Evolutionary conservation across 2,113 vertebrate species (phyloP), one percentile per base, ranked within the genome.

Genomic region (Abramis brama): DNA sequence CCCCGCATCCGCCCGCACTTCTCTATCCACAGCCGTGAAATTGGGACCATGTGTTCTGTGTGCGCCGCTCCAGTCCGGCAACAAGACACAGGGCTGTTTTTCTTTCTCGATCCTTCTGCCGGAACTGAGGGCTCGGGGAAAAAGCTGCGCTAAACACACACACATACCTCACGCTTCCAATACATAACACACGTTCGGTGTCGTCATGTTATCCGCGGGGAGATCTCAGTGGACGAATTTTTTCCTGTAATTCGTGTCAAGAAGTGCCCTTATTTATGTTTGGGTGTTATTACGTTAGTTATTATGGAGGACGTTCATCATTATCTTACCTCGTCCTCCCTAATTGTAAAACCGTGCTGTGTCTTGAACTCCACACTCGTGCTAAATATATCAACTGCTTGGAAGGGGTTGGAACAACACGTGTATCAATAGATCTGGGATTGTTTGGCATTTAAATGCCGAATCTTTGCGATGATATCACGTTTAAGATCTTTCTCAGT

Each of bases 41-140:
- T 94, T 95, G 91, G 92, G 92, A 94, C 92, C 94, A 94, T 94
- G 93, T 94, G 94, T 93, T 90, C 60, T 79, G 83, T 79, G 80
- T 52, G 83, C 75, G 27, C 77, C 78, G 82, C 86, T 86, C 78
- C 68, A 85, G 84, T 85, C 84, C 85, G 21, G 75, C 89, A 88
- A 82, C 89, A 78, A 90, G 85, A 90, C 85, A 90, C 85, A 87
- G 82, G 85, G 70, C 82, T 88, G 82, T 90, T 86, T 90, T 84
- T 87, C 87, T 89, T 86, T 89, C 82, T 79, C 85, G 45, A 86
- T 89, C 89, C 77, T 85, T 85, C 87, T 86, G 83, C 88, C 88
- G 88, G 88, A 89, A 89, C 88, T 89, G 86, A 45, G 83, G 82
- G 79, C 83, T 66, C 6, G 60, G 86, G 86, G 75, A 89, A 68